Percentiles rank a stretch among this genome's conserved stretches.
Evolutionary conservation across 2,888 invertebrate genomes (phyloP).

Genomic region (Sarcophaga variegata): DNA sequence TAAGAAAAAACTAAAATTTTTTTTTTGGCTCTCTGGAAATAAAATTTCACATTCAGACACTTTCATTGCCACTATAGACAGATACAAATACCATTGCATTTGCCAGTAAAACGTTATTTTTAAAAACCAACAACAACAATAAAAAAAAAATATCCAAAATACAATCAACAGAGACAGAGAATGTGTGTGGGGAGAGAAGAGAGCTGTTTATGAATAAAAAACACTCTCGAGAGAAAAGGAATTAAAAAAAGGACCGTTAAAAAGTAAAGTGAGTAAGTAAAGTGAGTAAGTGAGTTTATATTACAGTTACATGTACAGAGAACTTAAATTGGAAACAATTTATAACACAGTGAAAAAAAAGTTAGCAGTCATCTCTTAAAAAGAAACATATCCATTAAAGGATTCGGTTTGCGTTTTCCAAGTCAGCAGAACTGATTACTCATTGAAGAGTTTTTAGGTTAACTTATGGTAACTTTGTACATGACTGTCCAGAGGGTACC

Average conservation of each 20-base stretch:
- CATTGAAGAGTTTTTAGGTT: no score
- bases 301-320: neutral
- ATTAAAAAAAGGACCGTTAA: neutral
- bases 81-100: slow-evolving; percentile 24
- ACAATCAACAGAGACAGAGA: no score
- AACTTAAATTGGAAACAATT: neutral
- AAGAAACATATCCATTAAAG: no score
- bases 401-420: no score
- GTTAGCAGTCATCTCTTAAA: no score
- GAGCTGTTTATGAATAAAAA: no score
- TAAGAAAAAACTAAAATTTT: neutral
- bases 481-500: no score
- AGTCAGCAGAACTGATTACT: no score
- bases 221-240: slow-evolving; percentile 12
- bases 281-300: slow-evolving; percentile 3
- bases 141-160: no score
- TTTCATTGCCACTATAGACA: slow-evolving; percentile 18
- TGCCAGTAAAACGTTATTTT: slow-evolving; percentile 19
- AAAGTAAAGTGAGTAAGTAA: neutral
- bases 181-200: no score
- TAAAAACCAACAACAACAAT: slow-evolving; percentile 22
- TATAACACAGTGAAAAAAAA: neutral
- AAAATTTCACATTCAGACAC: neutral
- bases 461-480: no score
- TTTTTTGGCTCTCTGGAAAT: neutral